These are phyloP conservation scores for Pseudomyrmex concolor DNA, from an alignment of 1,140 invertebrate species.

Conservation along the genomic window DNA sequence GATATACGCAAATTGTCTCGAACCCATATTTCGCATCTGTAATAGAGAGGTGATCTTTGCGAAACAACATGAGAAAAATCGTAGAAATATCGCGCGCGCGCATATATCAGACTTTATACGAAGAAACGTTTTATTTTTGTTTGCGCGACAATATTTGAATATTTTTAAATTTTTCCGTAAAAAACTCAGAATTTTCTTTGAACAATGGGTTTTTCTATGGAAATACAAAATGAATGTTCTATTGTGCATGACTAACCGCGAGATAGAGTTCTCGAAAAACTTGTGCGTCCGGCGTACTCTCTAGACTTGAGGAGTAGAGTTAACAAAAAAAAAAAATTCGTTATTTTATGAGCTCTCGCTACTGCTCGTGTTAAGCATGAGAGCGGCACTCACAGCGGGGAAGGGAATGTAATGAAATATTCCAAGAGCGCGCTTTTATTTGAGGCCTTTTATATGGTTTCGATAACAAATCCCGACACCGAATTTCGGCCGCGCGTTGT, in stretches of 20 bases:
- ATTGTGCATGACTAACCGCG: not conserved
- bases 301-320: no score
- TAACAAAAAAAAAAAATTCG: not conserved
- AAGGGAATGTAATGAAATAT: slow-evolving; percentile 28
- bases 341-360: slow-evolving; percentile 23
- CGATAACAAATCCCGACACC: slow-evolving; percentile 16
- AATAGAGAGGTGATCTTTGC: not conserved
- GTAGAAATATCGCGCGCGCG: not conserved
- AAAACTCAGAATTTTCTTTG: not conserved
- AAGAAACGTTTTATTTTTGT: not conserved
- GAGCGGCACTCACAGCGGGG: not conserved
- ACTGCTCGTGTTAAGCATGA: slow-evolving; percentile 8
- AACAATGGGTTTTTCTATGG: not conserved
- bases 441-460: slow-evolving; percentile 19
- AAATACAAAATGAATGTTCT: slow-evolving; percentile 8
- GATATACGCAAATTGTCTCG: not conserved
- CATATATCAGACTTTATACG: no score
- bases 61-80: not conserved
- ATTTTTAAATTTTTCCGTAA: not conserved
- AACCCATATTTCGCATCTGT: not conserved
- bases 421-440: slow-evolving; percentile 27
- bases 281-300: not conserved
- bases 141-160: not conserved
- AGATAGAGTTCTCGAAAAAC: slow-evolving; percentile 4
- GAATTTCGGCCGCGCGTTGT: slow-evolving; percentile 26